phyloP scores from a whole-genome alignment of 2,888 invertebrate genomes.

The Amblyjoppa fuscipennis region DNA sequence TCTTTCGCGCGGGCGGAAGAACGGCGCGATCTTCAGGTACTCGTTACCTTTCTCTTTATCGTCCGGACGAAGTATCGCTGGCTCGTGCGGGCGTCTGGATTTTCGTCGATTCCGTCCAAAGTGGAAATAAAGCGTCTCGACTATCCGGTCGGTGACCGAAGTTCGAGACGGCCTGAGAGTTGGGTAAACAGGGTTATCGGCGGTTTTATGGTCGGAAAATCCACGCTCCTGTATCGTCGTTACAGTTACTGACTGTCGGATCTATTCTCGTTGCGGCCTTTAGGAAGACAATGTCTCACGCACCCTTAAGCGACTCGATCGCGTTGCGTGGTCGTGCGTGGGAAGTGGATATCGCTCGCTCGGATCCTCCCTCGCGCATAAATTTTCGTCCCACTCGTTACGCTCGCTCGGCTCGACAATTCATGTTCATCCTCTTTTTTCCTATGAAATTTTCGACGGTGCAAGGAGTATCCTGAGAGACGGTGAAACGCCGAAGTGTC shows the following conservation, averaged over 20 bases:
- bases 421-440: constrained; percentile 21
- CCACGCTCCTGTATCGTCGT: constrained; percentile 16
- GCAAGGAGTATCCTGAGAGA: not conserved
- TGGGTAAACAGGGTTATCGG: constrained; percentile 26
- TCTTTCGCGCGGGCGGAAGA: not conserved
- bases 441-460: not conserved
- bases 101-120: constrained; percentile 22
- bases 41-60: constrained; percentile 19
- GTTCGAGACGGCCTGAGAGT: not conserved
- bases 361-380: not conserved
- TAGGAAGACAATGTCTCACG: constrained; percentile 13
- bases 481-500: not conserved
- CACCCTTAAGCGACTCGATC: not conserved
- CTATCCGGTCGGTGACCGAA: constrained; percentile 18
- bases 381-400: constrained; percentile 26
- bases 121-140: constrained; percentile 42
- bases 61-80: not conserved
- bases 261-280: not conserved
- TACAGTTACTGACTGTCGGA: not conserved
- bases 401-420: not conserved
- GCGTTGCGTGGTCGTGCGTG: not conserved
- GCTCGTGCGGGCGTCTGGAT: not conserved
- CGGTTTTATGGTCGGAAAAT: constrained; percentile 24
- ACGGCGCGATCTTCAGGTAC: constrained; percentile 10
- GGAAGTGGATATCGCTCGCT: not conserved